A percentile compares a stretch with the other conserved stretches of the same genome.
These are phyloP conservation scores for Diarsia rubi DNA, from an alignment of 2,888 invertebrate genomes.

Conservation along the genomic window DNA sequence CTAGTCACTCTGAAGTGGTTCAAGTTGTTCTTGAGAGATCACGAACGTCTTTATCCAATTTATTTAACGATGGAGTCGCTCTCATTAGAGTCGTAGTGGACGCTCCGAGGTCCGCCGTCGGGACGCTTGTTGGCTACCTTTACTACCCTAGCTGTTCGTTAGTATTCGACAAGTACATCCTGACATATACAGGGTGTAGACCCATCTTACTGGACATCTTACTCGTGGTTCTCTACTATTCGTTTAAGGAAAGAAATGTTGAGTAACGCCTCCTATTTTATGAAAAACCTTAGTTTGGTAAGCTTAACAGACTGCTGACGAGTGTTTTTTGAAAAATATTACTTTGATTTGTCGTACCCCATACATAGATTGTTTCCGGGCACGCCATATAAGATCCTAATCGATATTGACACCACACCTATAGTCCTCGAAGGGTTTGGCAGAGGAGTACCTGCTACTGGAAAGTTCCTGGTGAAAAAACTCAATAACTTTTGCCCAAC, in stretches of 20 bases:
- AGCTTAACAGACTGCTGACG: not conserved
- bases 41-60: constrained; percentile 91
- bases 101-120: constrained; percentile 69
- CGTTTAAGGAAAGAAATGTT: not conserved
- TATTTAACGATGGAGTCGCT: constrained; percentile 89
- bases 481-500: too few relatives aligned
- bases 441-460: too few relatives aligned
- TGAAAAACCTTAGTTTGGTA: not conserved
- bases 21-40: constrained; percentile 90
- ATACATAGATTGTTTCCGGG: not conserved
- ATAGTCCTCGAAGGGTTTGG: too few relatives aligned
- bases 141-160: constrained; percentile 78
- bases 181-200: constrained; percentile 51
- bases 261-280: not conserved
- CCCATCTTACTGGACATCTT: not conserved
- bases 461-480: too few relatives aligned
- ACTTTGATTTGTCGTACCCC: not conserved
- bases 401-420: too few relatives aligned
- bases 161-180: constrained; percentile 71
- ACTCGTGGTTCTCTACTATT: not conserved
- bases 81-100: constrained; percentile 89
- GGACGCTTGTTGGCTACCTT: constrained; percentile 79
- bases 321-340: not conserved
- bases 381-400: not conserved
- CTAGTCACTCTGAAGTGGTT: constrained; percentile 88